These are phyloP conservation scores for Orussus abietinus DNA, from an alignment of 1,140 invertebrate genomes.

Conservation along the genomic window DNA sequence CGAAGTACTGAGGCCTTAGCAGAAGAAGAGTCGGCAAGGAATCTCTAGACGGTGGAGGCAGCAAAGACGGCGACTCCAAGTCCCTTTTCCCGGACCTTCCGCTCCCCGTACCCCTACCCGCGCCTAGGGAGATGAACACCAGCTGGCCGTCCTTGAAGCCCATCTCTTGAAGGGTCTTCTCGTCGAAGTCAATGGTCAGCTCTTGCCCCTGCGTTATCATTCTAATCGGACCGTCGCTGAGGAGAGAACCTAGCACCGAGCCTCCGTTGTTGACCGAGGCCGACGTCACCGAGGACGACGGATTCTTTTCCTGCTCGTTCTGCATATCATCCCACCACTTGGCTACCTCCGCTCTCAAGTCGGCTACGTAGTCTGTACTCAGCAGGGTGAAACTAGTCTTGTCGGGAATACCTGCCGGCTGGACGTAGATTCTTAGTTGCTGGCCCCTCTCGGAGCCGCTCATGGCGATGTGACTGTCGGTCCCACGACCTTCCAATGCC, in stretches of 20 bases:
- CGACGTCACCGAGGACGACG: slow-evolving; percentile 17
- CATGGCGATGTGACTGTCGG: slow-evolving; percentile 68
- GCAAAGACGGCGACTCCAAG: slow-evolving; percentile 69
- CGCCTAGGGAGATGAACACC: slow-evolving; percentile 85
- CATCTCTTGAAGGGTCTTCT: slow-evolving; percentile 83
- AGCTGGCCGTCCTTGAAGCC: slow-evolving; percentile 88
- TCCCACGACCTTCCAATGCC: slow-evolving; percentile 75
- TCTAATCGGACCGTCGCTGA: slow-evolving; percentile 78
- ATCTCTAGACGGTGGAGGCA: slow-evolving; percentile 76
- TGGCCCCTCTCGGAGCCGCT: slow-evolving; percentile 57
- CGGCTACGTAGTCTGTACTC: slow-evolving; percentile 80
- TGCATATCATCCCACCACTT: slow-evolving; percentile 78
- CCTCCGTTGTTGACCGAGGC: slow-evolving; percentile 19
- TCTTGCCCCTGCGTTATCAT: slow-evolving; percentile 94
- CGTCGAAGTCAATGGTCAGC: slow-evolving; percentile 88
- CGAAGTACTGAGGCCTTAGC: slow-evolving; percentile 81
- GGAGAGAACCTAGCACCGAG: slow-evolving; percentile 58
- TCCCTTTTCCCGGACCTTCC: slow-evolving; percentile 63
- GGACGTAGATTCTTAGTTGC: slow-evolving; percentile 71
- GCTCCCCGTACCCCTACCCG: slow-evolving; percentile 63
- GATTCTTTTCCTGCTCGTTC: slow-evolving; percentile 28
- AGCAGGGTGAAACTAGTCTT: slow-evolving; percentile 73
- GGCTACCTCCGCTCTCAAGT: slow-evolving; percentile 88
- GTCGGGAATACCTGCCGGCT: slow-evolving; percentile 80
- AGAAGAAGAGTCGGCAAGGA: slow-evolving; percentile 81